Base-by-base conservation (phyloP, 2,113 vertebrate genomes). In the Pluvianellus socialis region DNA sequence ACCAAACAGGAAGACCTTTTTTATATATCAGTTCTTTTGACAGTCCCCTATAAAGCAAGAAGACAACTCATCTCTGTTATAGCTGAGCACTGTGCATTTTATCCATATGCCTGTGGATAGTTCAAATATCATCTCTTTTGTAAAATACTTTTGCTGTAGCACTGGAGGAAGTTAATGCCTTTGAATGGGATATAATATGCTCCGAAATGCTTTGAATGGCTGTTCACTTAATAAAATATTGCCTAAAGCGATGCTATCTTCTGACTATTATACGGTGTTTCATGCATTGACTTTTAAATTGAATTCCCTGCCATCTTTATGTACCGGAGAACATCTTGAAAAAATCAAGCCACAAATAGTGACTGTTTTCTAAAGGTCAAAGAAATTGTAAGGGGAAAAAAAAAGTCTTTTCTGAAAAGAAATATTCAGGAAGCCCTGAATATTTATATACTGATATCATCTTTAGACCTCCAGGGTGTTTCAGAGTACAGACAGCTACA, bases 391-490 rank as follows among this genome's bases (percentile, higher is more conserved):
- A 83, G n/a, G 18, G 56, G 0, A 3, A 19, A 52, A 77, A 83
- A 81, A 85, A 91, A 93, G 79, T 52, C 15, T 88, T 87, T 86
- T 97, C 88, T 94, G 82, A 90, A 97, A 96, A 95, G 73, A 94
- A 96, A 97, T 88, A 88, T 94, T 95, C 92, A 95, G 90, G 95
- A 97, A 96, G 61, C 79, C 79, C 42, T 96, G 75, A 95, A 91
- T 96, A 97, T 96, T 96, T 97, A 84, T 91, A 92, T 92, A 95
- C 76, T 87, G 90, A 93, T 95, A 97, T 92, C 73, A 95, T 94
- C 95, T 97, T 92, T 91, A 96, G 50, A 94, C 75, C 76, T 93
- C 89, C 86, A 91, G 96, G 95, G 85, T 93, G 90, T 97, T 97
- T 96, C 93, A 89, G 88, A 93, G 70, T 59, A 88, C 68, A 94